These are phyloP conservation scores for Xiphophorus maculatus DNA, from an alignment of 2,113 vertebrate genomes.

Conservation along the genomic window DNA sequence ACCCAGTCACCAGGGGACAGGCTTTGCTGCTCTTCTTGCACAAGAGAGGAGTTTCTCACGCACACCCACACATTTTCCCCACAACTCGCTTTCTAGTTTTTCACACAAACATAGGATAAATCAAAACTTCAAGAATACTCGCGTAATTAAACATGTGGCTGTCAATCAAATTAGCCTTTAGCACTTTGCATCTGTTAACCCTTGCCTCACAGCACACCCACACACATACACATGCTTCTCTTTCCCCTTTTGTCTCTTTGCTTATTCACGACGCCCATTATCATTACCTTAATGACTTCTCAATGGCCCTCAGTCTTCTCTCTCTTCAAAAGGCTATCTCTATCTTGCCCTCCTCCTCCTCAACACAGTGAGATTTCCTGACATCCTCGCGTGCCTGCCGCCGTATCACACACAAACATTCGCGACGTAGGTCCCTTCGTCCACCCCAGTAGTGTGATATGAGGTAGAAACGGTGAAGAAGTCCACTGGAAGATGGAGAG, in stretches of 20 bases:
- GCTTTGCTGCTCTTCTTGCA: slow-evolving; percentile 69
- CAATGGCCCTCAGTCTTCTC: slow-evolving; percentile 66
- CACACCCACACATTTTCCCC: slow-evolving; percentile 29
- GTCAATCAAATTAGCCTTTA: slow-evolving; percentile 64
- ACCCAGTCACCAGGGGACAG: slow-evolving; percentile 64
- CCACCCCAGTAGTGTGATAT: slow-evolving; percentile 17
- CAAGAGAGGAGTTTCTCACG: slow-evolving; percentile 41
- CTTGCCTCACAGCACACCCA: slow-evolving; percentile 4
- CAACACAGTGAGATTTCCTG: slow-evolving; percentile 67
- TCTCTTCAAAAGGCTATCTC: slow-evolving; percentile 72
- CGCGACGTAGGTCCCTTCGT: slow-evolving; percentile 13
- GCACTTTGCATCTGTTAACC: slow-evolving; percentile 40
- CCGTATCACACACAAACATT: slow-evolving; percentile 22
- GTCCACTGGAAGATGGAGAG: slow-evolving; percentile 13
- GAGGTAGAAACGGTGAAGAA: slow-evolving; percentile 35
- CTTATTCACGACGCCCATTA: slow-evolving; percentile 78
- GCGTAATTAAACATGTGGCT: slow-evolving; percentile 36
- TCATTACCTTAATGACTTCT: slow-evolving; percentile 80
- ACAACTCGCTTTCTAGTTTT: not conserved
- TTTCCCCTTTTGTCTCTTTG: slow-evolving; percentile 68
- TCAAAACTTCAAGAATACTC: not conserved
- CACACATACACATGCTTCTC: slow-evolving; percentile 31
- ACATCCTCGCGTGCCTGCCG: slow-evolving; percentile 43
- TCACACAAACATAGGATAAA: slow-evolving; percentile 18
- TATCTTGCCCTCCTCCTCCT: slow-evolving; percentile 61